A percentile compares a stretch with the other conserved stretches of the same genome.
These are phyloP conservation scores for Eledone cirrhosa DNA, from an alignment of 2,888 invertebrate species.

Conservation along the genomic window DNA sequence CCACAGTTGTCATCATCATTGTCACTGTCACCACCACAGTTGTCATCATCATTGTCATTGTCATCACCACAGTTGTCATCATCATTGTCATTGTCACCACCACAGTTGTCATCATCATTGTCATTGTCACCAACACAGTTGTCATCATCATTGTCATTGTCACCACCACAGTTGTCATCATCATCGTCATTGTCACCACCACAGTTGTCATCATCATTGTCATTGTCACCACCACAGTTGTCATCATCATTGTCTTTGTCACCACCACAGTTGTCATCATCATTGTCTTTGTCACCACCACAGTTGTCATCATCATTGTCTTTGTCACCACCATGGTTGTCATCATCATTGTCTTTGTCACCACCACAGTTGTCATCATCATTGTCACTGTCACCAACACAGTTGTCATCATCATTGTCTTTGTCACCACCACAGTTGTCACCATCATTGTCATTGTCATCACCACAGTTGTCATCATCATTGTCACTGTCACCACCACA, in stretches of 20 bases:
- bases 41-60: slow-evolving; percentile 23
- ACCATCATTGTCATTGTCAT: slow-evolving; percentile 6
- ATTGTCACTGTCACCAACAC: too few species aligned
- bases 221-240: slow-evolving; percentile 16
- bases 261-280: too few species aligned
- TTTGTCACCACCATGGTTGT: too few species aligned
- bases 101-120: too few species aligned
- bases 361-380: neutral
- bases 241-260: too few species aligned
- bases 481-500: neutral
- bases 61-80: slow-evolving; percentile 26
- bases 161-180: slow-evolving; percentile 25
- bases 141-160: too few species aligned
- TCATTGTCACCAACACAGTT: too few species aligned
- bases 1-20: neutral
- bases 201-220: slow-evolving; percentile 14
- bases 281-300: too few species aligned
- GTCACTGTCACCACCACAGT: too few species aligned
- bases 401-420: neutral
- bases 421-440: neutral
- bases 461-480: neutral
- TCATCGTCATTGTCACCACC: slow-evolving; percentile 28
- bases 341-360: too few species aligned
- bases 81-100: slow-evolving; percentile 23
- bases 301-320: too few species aligned